Evolutionary conservation across 2,888 invertebrate genomes (phyloP).

Genomic region (Papilio protenor): DNA sequence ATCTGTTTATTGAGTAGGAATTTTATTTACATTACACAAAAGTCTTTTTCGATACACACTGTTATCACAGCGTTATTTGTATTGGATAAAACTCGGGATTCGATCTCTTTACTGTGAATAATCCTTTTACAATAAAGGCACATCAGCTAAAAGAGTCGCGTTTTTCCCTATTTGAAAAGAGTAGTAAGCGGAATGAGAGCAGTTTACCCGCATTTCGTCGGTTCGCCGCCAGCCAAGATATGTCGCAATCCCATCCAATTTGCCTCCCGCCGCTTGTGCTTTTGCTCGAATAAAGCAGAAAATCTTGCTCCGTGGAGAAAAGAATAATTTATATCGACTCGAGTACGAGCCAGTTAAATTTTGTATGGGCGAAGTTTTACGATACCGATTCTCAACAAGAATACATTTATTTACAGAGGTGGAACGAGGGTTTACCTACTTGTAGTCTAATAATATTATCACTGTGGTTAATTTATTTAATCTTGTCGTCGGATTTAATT

Average conservation of each 20-base stretch:
- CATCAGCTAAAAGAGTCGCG: constrained; percentile 66
- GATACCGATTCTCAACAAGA: constrained; percentile 35
- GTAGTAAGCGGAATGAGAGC: constrained; percentile 69
- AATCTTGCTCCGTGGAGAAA: constrained; percentile 71
- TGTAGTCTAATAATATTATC: background rate
- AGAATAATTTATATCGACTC: constrained; percentile 73
- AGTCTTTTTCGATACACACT: background rate
- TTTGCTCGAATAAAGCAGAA: constrained; percentile 78
- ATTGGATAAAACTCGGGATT: constrained; percentile 25
- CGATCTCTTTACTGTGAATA: constrained; percentile 41
- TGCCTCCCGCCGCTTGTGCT: constrained; percentile 74
- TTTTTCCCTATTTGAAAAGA: constrained; percentile 64
- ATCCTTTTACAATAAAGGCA: constrained; percentile 46
- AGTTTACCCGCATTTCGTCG: constrained; percentile 78
- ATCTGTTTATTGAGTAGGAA: background rate
- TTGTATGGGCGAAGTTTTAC: constrained; percentile 44
- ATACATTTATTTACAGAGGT: constrained; percentile 6
- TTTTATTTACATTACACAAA: constrained; percentile 16
- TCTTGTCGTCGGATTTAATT: background rate
- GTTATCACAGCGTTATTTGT: constrained; percentile 28
- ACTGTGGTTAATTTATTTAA: background rate
- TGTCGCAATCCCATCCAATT: constrained; percentile 82
- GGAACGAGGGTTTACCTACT: background rate
- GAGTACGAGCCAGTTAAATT: constrained; percentile 60
- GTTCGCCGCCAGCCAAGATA: constrained; percentile 75